Conservation (phyloP, 23 tunicate species). For the Aplidium turbinatum region DNA sequence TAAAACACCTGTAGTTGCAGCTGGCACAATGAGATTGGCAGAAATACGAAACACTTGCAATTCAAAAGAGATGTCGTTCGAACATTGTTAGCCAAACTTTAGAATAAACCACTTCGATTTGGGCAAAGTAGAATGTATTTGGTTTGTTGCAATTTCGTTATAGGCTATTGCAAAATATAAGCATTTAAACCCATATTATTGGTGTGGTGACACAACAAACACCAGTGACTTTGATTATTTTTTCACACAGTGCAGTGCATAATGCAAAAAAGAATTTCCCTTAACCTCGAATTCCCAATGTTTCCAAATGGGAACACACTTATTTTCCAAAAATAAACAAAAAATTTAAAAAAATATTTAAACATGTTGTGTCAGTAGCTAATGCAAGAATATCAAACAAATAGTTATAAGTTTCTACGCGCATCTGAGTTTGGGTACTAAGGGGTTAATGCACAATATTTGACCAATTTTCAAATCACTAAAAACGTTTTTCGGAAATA, state of each 20-base stretch:
- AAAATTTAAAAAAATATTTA: too few species aligned
- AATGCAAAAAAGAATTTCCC: neutral
- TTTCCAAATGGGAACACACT: neutral
- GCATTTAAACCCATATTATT: too few species aligned
- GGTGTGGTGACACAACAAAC: too few species aligned
- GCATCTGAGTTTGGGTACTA: neutral
- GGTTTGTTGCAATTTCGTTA: too few species aligned
- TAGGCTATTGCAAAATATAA: too few species aligned
- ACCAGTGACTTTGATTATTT: neutral
- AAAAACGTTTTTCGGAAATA: too few species aligned
- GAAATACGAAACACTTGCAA: neutral
- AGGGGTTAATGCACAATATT: conserved; percentile 1
- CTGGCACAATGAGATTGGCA: neutral
- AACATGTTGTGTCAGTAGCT: neutral
- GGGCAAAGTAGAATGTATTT: neutral
- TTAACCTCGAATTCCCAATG: neutral
- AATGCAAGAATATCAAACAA: neutral
- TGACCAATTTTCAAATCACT: too few species aligned
- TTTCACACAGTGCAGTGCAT: neutral
- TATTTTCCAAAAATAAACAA: too few species aligned
- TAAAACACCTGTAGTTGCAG: neutral
- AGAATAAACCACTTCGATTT: neutral
- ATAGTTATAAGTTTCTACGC: neutral
- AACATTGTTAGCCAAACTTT: neutral
- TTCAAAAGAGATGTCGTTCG: neutral